Percentiles rank a stretch among this genome's conserved stretches.
These are phyloP conservation scores for Petrocephalus sullivani DNA, from an alignment of 2,797 vertebrate genomes.

Conservation along the genomic window DNA sequence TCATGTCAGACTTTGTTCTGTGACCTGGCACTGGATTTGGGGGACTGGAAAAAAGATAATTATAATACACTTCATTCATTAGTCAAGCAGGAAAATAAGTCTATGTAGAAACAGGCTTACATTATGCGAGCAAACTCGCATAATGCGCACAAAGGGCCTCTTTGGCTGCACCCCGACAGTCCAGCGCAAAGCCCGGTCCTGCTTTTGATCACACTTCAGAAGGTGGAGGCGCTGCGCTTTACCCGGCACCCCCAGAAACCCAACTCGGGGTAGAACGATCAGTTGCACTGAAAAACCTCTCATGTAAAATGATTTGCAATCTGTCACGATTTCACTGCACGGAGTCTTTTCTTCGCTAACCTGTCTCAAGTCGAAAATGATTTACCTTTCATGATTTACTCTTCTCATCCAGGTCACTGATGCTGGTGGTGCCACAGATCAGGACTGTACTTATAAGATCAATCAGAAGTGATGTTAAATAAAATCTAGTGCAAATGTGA, in stretches of 20 bases:
- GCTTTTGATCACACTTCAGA: neutral
- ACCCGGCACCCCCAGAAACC: neutral
- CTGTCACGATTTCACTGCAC: neutral
- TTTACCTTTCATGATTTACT: constrained; percentile 3
- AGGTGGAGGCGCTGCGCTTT: neutral
- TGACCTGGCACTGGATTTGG: neutral
- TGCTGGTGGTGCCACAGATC: neutral
- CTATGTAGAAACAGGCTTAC: neutral
- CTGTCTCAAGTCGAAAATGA: neutral
- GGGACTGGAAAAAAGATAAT: neutral
- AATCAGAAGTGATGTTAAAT: neutral
- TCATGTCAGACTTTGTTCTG: neutral
- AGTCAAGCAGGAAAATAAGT: neutral
- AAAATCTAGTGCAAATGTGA: neutral
- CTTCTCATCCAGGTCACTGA: neutral
- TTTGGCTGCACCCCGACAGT: neutral
- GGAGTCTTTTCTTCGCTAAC: neutral
- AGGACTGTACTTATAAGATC: neutral
- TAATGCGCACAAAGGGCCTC: neutral
- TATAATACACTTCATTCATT: neutral
- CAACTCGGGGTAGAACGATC: neutral
- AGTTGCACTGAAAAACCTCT: neutral
- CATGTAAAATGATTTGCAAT: constrained; percentile 7
- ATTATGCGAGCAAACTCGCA: neutral
- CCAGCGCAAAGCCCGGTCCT: neutral